phyloP scores from a whole-genome alignment of 2,113 vertebrate genomes.

The Dendrocopos noguchii region DNA sequence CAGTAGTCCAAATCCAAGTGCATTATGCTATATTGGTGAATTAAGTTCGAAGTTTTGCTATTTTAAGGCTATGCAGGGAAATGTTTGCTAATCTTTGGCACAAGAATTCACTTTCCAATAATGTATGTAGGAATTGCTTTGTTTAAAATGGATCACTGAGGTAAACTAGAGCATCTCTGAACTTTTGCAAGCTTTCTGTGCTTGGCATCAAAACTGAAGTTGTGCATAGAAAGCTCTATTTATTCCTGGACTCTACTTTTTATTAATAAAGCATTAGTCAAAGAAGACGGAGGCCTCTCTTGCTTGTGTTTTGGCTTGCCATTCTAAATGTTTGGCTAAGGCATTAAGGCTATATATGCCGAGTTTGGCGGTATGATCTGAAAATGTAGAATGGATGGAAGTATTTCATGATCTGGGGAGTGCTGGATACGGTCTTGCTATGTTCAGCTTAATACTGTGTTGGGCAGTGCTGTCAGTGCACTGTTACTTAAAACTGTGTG shows the following conservation, averaged over 20 bases:
- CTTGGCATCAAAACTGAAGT: neutral
- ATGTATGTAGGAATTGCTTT: neutral
- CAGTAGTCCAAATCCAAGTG: neutral
- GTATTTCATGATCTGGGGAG: neutral
- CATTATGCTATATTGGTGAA: neutral
- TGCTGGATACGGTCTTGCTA: neutral
- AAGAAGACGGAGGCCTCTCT: neutral
- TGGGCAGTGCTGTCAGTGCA: neutral
- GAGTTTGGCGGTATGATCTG: neutral
- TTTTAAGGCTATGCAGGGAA: neutral
- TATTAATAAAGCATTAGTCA: neutral
- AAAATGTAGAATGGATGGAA: neutral
- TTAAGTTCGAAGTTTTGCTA: neutral
- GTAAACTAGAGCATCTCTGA: neutral
- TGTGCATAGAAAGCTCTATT: neutral
- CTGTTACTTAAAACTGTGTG: neutral
- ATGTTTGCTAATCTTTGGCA: neutral
- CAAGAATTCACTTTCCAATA: neutral
- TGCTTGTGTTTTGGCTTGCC: neutral
- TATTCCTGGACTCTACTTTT: neutral
- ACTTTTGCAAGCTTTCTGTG: accelerated
- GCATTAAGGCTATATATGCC: neutral
- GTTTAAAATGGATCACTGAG: neutral
- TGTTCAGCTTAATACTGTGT: neutral
- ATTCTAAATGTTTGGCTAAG: neutral